phyloP scores from a whole-genome alignment of 2,888 invertebrate genomes.

The Fragum whitleyi region DNA sequence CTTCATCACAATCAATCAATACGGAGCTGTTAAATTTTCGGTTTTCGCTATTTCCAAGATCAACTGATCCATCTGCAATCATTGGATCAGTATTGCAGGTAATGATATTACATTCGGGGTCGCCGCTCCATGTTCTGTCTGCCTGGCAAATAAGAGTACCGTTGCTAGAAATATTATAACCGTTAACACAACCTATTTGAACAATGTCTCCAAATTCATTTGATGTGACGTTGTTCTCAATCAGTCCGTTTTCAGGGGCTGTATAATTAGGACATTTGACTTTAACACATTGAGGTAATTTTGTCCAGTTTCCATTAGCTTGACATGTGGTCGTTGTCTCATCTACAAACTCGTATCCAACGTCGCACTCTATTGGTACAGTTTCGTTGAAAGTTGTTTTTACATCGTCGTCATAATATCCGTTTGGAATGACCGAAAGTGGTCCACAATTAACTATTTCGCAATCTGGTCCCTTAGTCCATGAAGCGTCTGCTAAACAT shows the following conservation, averaged over 20 bases:
- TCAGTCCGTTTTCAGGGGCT: background rate
- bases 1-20: slow-evolving; percentile 21
- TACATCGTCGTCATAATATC: background rate
- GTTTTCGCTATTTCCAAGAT: background rate
- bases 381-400: background rate
- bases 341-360: background rate
- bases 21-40: background rate
- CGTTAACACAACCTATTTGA: background rate
- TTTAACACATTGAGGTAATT: background rate
- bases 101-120: slow-evolving; percentile 11
- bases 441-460: background rate
- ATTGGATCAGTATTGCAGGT: slow-evolving; percentile 6
- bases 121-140: slow-evolving; percentile 24
- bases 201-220: slow-evolving; percentile 7
- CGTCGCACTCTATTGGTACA: background rate
- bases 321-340: background rate
- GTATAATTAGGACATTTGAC: background rate
- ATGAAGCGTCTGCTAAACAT: background rate
- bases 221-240: background rate
- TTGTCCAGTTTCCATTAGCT: background rate
- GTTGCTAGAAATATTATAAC: background rate
- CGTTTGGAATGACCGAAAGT: background rate
- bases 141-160: slow-evolving; percentile 17
- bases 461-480: background rate
- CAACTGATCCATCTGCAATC: background rate